phyloP scores from a whole-genome alignment of 2,888 invertebrate species.

The Hofmannophila pseudospretella region DNA sequence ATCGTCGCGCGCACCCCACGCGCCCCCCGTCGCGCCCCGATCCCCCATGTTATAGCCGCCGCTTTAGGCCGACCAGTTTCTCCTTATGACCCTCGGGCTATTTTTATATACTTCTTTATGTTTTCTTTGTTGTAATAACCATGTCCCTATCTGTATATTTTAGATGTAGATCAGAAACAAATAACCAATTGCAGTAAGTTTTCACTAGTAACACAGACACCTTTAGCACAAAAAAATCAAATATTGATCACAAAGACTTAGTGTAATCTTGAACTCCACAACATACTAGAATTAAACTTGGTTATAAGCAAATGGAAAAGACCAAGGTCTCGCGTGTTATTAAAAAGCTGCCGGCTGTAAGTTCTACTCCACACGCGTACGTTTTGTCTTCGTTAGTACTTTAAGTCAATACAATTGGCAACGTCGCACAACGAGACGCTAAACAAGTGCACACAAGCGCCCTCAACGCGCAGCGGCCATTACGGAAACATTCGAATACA shows the following conservation, averaged over 20 bases:
- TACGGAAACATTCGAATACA: slow-evolving; percentile 51
- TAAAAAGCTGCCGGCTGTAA: slow-evolving; percentile 70
- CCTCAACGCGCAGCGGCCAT: slow-evolving; percentile 76
- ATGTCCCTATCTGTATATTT: slow-evolving; percentile 16
- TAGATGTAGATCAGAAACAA: slow-evolving; percentile 16
- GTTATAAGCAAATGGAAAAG: slow-evolving; percentile 21
- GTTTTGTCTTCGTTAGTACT: slow-evolving; percentile 73
- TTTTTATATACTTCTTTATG: slow-evolving; percentile 39
- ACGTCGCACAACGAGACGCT: slow-evolving; percentile 76
- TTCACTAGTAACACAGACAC: slow-evolving; percentile 29
- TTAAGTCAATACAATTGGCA: slow-evolving; percentile 76
- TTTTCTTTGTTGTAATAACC: slow-evolving; percentile 35
- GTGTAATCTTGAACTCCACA: slow-evolving; percentile 40
- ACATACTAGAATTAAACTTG: slow-evolving; percentile 24
- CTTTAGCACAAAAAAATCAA: slow-evolving; percentile 27
- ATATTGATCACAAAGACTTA: slow-evolving; percentile 61
- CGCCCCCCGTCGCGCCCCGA: slow-evolving; percentile 75
- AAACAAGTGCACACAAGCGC: slow-evolving; percentile 74
- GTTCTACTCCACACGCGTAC: slow-evolving; percentile 72
- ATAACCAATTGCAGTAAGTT: slow-evolving; percentile 23
- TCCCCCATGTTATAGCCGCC: slow-evolving; percentile 70
- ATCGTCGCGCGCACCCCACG: slow-evolving; percentile 78
- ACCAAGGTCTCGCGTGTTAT: slow-evolving; percentile 41
- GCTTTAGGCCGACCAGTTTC: slow-evolving; percentile 67
- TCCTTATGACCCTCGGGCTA: slow-evolving; percentile 52